Evolutionary conservation across 2,797 vertebrate species (phyloP).

Genomic region (Myotis pilosus): DNA sequence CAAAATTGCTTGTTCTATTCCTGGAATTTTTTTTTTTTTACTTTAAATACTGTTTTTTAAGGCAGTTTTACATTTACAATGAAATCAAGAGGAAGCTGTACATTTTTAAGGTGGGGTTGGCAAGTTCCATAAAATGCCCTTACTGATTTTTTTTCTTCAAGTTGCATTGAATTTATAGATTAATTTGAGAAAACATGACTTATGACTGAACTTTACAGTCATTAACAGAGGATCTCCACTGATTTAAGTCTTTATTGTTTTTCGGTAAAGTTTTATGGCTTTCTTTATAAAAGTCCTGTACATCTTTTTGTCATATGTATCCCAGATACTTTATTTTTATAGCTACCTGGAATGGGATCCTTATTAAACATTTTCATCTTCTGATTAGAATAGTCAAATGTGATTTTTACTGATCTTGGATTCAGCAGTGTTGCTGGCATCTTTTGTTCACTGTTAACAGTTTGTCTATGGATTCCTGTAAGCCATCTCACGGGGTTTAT

Average conservation of each 20-base stretch:
- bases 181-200: neutral
- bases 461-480: no score
- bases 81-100: neutral
- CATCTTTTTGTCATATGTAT: neutral
- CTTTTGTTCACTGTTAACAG: no score
- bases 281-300: neutral
- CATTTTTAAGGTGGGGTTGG: neutral
- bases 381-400: no score
- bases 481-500: neutral
- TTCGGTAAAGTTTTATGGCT: neutral
- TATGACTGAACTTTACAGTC: neutral
- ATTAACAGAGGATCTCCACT: neutral
- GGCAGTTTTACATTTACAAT: neutral
- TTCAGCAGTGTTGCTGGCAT: neutral
- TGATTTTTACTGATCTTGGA: neutral
- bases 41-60: neutral
- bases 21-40: neutral
- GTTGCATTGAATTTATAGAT: neutral
- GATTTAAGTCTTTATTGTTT: neutral
- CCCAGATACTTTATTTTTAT: neutral
- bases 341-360: neutral
- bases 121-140: neutral
- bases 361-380: neutral
- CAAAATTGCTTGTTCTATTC: neutral
- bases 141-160: neutral